Conservation (phyloP, 1,140 invertebrate genomes). For the Lepidurus arcticus region DNA sequence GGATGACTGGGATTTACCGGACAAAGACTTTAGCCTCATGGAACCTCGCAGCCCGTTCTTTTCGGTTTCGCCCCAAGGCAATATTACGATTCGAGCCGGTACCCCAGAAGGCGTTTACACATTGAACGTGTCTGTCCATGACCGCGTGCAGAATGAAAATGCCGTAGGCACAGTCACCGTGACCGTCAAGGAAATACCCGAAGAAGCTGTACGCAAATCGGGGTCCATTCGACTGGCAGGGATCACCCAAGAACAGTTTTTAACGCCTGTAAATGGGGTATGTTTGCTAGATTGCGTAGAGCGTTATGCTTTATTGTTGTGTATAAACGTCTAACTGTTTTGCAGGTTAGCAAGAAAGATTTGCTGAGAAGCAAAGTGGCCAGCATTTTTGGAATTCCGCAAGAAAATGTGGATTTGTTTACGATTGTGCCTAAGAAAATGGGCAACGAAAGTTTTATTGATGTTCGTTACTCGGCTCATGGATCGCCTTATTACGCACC, state of each 20-base stretch:
- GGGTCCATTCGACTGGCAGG: constrained; percentile 80
- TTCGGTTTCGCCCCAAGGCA: constrained; percentile 70
- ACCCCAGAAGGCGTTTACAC: constrained; percentile 61
- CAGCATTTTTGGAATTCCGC: constrained; percentile 64
- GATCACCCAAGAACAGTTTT: constrained; percentile 75
- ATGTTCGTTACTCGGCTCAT: constrained; percentile 85
- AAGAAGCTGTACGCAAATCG: constrained; percentile 82
- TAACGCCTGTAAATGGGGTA: constrained; percentile 49
- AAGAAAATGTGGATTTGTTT: constrained; percentile 84
- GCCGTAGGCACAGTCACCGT: constrained; percentile 75
- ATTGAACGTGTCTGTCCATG: constrained; percentile 44
- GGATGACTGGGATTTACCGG: constrained; percentile 88
- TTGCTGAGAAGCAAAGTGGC: constrained; percentile 61
- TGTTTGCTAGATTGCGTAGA: constrained; percentile 24
- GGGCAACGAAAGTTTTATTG: constrained; percentile 51
- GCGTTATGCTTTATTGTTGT: neutral
- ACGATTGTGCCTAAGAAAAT: constrained; percentile 58
- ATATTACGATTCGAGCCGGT: constrained; percentile 71
- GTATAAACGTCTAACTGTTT: neutral
- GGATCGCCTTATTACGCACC: constrained; percentile 83
- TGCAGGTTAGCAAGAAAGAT: constrained; percentile 60
- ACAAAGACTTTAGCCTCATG: constrained; percentile 71
- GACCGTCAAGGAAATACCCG: constrained; percentile 73
- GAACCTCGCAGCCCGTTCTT: constrained; percentile 47
- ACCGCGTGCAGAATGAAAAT: constrained; percentile 49